phyloP scores from a whole-genome alignment of 2,797 vertebrate genomes.

The Brachyalestes nurse region DNA sequence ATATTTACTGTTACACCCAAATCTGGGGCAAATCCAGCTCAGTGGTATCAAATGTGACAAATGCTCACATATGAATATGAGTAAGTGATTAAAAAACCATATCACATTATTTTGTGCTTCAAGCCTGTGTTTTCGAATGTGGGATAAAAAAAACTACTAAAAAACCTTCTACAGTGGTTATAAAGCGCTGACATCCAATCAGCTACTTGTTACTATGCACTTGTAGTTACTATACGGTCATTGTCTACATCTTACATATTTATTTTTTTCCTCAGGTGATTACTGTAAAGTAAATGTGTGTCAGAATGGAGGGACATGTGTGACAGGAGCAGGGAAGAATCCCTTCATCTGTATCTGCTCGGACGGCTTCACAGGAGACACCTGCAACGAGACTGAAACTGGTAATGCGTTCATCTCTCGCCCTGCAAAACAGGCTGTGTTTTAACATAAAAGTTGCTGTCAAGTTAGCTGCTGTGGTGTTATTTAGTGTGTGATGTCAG shows the following conservation, averaged over 20 bases:
- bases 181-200: not conserved
- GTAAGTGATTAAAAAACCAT: not conserved
- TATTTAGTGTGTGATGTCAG: conserved; percentile 3
- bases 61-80: not conserved
- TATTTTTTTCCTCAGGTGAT: conserved; percentile 78
- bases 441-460: not conserved
- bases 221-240: not conserved
- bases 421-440: not conserved
- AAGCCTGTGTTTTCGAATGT: not conserved
- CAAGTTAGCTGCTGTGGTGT: not conserved
- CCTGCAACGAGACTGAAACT: conserved; percentile 88
- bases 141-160: too few species aligned
- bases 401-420: conserved; percentile 70
- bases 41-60: not conserved
- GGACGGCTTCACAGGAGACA: conserved; percentile 86
- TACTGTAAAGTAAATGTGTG: conserved; percentile 86
- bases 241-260: too few species aligned
- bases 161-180: too few species aligned
- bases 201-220: not conserved
- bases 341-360: conserved; percentile 90
- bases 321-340: conserved; percentile 71
- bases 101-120: not conserved
- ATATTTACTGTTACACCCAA: not conserved
- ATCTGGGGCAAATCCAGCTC: not conserved
- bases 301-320: conserved; percentile 90